Percentiles rank a stretch among this genome's conserved stretches.
phyloP scores from a whole-genome alignment of 1,140 invertebrate genomes.

The Aphaenogaster rudis region DNA sequence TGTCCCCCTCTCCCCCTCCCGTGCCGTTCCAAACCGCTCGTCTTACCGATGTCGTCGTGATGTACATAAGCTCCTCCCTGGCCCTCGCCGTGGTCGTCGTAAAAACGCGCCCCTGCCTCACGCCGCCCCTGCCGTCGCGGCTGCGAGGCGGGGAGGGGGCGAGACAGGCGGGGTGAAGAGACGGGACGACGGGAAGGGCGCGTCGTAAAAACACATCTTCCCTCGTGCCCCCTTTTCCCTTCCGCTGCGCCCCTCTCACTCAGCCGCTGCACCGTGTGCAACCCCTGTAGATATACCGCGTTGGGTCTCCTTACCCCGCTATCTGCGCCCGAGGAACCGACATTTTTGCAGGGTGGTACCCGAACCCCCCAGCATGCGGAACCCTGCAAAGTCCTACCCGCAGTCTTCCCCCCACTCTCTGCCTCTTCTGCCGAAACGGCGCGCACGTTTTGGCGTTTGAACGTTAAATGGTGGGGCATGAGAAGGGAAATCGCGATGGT shows the following conservation, averaged over 20 bases:
- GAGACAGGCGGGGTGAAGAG: slow-evolving; percentile 7
- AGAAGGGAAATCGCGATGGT: not conserved
- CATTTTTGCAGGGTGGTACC: slow-evolving; percentile 66
- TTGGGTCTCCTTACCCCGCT: slow-evolving; percentile 35
- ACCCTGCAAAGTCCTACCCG: slow-evolving; percentile 56
- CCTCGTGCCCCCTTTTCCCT: slow-evolving; percentile 47
- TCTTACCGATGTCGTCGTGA: slow-evolving; percentile 54
- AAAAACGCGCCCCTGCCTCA: slow-evolving; percentile 70
- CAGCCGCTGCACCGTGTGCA: slow-evolving; percentile 46
- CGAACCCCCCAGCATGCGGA: not conserved
- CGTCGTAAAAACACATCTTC: slow-evolving; percentile 72
- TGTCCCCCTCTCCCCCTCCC: not conserved
- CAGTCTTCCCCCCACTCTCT: not conserved
- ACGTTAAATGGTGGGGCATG: slow-evolving; percentile 11
- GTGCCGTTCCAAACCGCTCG: not conserved
- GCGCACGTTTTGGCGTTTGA: not conserved
- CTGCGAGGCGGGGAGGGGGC: not conserved
- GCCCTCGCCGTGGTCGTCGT: slow-evolving; percentile 35
- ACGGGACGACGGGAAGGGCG: slow-evolving; percentile 56
- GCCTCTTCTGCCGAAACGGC: not conserved
- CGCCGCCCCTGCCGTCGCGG: slow-evolving; percentile 12
- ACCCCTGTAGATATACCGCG: slow-evolving; percentile 55
- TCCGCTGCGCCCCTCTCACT: no score
- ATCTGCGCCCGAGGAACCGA: slow-evolving; percentile 26
- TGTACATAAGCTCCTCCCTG: slow-evolving; percentile 69